Conservation (phyloP, 2,888 invertebrate species). For the Limnephilus rhombicus region DNA sequence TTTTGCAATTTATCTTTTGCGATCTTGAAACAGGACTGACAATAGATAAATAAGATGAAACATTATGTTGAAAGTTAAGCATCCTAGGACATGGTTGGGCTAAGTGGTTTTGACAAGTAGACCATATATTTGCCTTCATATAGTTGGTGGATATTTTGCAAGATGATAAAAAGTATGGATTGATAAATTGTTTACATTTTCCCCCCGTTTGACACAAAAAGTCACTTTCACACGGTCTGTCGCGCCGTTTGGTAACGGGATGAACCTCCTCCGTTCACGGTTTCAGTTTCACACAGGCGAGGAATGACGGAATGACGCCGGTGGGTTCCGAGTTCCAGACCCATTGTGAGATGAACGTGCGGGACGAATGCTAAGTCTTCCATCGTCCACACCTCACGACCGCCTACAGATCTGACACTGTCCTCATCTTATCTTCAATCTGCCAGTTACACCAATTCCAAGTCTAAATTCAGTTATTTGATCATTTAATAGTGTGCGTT, state of each 20-base stretch:
- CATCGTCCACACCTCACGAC: slow-evolving; percentile 41
- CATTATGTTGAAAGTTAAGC: not conserved
- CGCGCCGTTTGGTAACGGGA: slow-evolving; percentile 52
- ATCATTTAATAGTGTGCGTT: not conserved
- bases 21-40: slow-evolving; percentile 5
- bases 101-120: not conserved
- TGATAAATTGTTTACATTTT: slow-evolving; percentile 50
- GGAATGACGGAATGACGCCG: slow-evolving; percentile 45
- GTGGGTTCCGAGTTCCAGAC: slow-evolving; percentile 50
- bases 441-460: not conserved
- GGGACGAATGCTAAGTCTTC: slow-evolving; percentile 56
- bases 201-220: slow-evolving; percentile 56
- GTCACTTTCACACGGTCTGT: slow-evolving; percentile 65
- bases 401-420: not conserved
- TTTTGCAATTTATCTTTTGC: not conserved
- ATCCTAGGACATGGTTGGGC: not conserved
- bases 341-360: slow-evolving; percentile 61
- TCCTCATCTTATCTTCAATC: not conserved
- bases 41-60: not conserved
- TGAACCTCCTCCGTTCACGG: slow-evolving; percentile 47
- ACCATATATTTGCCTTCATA: not conserved
- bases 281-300: slow-evolving; percentile 56
- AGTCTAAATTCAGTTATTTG: not conserved
- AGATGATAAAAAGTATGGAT: slow-evolving; percentile 2
- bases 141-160: not conserved